A percentile compares a stretch with the other conserved stretches of the same genome.
phyloP scores from a whole-genome alignment of 1,140 invertebrate species.

The Aphaenogaster floridana region DNA sequence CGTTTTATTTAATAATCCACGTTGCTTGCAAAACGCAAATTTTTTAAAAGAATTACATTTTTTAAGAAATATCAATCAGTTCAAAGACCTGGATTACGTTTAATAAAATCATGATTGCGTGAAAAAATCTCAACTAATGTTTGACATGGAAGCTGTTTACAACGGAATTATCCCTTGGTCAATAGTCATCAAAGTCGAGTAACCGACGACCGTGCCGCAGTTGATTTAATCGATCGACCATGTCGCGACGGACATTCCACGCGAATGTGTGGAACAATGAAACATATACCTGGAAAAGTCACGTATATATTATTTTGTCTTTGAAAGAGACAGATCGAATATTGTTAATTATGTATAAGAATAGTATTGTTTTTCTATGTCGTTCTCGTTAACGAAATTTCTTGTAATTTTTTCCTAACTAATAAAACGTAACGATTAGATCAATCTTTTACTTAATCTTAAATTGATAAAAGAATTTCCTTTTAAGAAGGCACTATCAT shows the following conservation, averaged over 20 bases:
- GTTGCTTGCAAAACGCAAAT: not conserved
- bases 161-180: conserved; percentile 13
- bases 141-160: not conserved
- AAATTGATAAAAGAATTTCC: not conserved
- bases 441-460: not conserved
- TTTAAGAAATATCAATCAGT: not conserved
- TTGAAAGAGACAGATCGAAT: not conserved
- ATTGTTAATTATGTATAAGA: not conserved
- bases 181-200: conserved; percentile 36
- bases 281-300: not conserved
- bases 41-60: not conserved
- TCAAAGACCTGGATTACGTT: not conserved
- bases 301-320: conserved; percentile 16
- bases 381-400: not conserved
- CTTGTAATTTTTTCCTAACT: not conserved
- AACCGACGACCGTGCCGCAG: not conserved
- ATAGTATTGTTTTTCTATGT: not conserved
- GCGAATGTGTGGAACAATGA: not conserved
- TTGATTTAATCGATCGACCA: conserved; percentile 49
- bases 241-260: conserved; percentile 9
- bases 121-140: conserved; percentile 31
- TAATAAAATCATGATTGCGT: not conserved
- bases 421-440: not conserved
- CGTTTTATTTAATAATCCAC: not conserved
- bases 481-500: not conserved